These are phyloP conservation scores for Hyaena hyaena DNA, from an alignment of 2,113 vertebrate genomes.

Conservation along the genomic window DNA sequence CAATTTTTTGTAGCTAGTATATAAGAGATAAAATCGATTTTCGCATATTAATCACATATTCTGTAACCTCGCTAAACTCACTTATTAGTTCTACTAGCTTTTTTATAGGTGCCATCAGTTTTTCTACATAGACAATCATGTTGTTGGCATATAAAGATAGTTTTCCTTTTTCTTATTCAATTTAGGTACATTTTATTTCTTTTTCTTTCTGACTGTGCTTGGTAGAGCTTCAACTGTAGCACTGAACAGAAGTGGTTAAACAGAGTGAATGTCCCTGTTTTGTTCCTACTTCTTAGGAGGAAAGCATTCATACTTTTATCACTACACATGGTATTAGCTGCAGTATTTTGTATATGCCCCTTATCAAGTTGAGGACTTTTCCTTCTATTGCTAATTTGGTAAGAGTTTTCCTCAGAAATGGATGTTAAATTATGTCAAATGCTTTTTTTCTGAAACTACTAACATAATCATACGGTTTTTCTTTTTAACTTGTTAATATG, in stretches of 20 bases:
- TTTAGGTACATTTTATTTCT: neutral
- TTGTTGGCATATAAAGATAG: neutral
- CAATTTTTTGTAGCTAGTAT: neutral
- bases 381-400: neutral
- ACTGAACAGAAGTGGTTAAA: neutral
- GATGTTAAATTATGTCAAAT: neutral
- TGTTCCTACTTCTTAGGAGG: neutral
- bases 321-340: neutral
- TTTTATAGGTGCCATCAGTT: neutral
- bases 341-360: neutral
- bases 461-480: neutral
- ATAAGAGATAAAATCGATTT: conserved; percentile 2
- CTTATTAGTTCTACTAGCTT: neutral
- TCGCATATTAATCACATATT: neutral
- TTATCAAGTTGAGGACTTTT: neutral
- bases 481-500: neutral
- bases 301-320: neutral
- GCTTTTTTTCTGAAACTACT: neutral
- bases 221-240: neutral
- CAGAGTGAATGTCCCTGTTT: neutral
- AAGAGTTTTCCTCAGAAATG: neutral
- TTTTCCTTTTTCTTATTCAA: neutral
- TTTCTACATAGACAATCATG: conserved; percentile 5
- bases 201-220: neutral
- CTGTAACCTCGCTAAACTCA: neutral